phyloP scores from a whole-genome alignment of 92 coral and sea anemone species.

The Epizoanthus rinbou region DNA sequence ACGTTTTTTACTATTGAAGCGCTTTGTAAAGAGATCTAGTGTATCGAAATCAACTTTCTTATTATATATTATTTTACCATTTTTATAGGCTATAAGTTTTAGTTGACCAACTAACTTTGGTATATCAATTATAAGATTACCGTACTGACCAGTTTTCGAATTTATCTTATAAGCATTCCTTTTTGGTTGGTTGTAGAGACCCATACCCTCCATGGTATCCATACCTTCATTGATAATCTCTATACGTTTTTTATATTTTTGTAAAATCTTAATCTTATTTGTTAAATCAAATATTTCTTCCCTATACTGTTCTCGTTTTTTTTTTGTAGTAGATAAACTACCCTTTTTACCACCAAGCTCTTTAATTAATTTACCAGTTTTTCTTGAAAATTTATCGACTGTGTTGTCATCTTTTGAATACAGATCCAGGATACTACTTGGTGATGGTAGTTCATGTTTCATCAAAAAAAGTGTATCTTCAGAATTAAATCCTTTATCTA shows the following conservation, averaged over 20 bases:
- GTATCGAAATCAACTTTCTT: slow-evolving; percentile 33
- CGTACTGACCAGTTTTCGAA: slow-evolving; percentile 17
- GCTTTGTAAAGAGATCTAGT: no score
- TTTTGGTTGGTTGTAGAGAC: slow-evolving; percentile 46
- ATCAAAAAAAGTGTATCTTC: background rate
- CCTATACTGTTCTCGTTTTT: background rate
- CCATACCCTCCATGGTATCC: background rate
- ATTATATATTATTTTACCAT: slow-evolving; percentile 33
- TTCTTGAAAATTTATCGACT: no score
- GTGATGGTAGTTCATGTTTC: background rate
- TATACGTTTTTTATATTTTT: slow-evolving; percentile 5
- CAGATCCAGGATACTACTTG: background rate
- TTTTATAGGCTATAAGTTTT: slow-evolving; percentile 7
- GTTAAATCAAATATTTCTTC: background rate
- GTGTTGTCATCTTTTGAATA: background rate
- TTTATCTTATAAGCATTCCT: slow-evolving; percentile 41
- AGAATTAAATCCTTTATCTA: background rate
- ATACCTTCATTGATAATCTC: background rate
- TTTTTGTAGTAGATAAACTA: background rate
- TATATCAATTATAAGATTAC: slow-evolving; percentile 30
- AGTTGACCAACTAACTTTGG: slow-evolving; percentile 45
- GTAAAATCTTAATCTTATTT: background rate
- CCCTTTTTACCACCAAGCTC: background rate
- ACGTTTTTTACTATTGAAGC: no score
- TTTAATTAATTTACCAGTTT: background rate